A percentile compares a stretch with the other conserved stretches of the same genome.
Conservation (phyloP, 2,797 vertebrate species). For the Adrianichthys oophorus region DNA sequence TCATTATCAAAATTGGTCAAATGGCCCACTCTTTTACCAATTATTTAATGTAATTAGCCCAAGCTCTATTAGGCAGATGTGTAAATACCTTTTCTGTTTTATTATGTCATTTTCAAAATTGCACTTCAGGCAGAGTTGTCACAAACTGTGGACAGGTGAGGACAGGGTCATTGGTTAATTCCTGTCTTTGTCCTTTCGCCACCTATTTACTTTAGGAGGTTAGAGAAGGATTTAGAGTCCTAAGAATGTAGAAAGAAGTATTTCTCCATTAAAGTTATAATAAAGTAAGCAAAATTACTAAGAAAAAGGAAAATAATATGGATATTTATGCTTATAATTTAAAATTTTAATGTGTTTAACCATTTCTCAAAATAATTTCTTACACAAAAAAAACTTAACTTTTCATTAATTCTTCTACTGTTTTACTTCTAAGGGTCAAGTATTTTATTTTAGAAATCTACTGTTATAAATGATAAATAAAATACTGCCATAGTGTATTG, state of each 20-base stretch:
- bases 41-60: constrained; percentile 88
- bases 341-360: constrained; percentile 16
- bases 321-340: background rate
- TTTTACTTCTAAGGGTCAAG: too few relatives aligned
- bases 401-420: too few relatives aligned
- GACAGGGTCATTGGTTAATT: constrained; percentile 61
- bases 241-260: constrained; percentile 8
- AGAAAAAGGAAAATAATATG: too few relatives aligned
- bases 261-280: constrained; percentile 6
- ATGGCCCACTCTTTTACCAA: constrained; percentile 86
- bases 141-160: constrained; percentile 70
- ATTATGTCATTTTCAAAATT: constrained; percentile 79
- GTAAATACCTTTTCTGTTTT: constrained; percentile 79
- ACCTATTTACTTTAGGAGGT: constrained; percentile 51
- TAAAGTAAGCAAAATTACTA: background rate
- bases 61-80: constrained; percentile 79
- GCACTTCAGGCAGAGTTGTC: constrained; percentile 58
- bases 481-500: too few relatives aligned
- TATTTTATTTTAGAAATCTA: too few relatives aligned
- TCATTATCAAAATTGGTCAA: constrained; percentile 91
- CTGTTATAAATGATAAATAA: too few relatives aligned
- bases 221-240: constrained; percentile 17
- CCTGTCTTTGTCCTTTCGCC: constrained; percentile 46
- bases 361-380: constrained; percentile 5
- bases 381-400: background rate